Base-by-base conservation (phyloP, 2,797 vertebrate genomes). In the Sylvilagus floridanus region DNA sequence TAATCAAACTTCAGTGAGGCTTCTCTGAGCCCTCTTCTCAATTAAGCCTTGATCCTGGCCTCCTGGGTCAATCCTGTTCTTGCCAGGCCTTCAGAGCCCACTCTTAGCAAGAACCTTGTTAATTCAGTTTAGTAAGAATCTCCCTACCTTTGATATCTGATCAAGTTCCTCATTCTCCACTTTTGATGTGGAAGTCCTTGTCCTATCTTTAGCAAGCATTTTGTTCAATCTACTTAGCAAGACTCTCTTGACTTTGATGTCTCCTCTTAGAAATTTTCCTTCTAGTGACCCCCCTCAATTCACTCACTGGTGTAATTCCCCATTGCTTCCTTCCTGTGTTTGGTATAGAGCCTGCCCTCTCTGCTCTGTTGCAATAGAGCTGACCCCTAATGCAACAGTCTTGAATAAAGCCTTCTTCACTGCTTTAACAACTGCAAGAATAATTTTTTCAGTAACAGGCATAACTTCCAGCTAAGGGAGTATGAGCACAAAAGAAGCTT, bases 321-420 rank as follows among this genome's bases (percentile, higher is more conserved):
- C 47, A 76, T 42, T 35, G 54, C 82, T 22, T 62, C 52, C 71
- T 76, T 91, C 11, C 8, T 92, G 50, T 35, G n/a, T 83, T 89
- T 42, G 84, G 52, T 78, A 52, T 32, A 65, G 60, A 88, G 47
- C 11, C 26, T 57, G 5, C 78, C 28, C n/a, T 65, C 60, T 88
- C 19, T 32, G 37, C 28, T 37, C 73, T 91, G 12, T 4, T 84
- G 54, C 57, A 88, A 78, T 0, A 57, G 42, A 76, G 16, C 54
- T 76, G 82, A 77, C 32, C 62, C n/a, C 21, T 62, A 75, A 4
- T 68, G 60, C 32, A 89, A 52, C 54, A 75, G 81, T 63, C 17
- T 82, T 93, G 26, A 83, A 75, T 57, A 68, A 82, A 69, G 83
- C 65, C 68, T 84, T 91, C 66, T 69, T 91, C 60, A 26, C 66